Conservation (phyloP, 2,888 invertebrate species). For the Bombyx huttoni region DNA sequence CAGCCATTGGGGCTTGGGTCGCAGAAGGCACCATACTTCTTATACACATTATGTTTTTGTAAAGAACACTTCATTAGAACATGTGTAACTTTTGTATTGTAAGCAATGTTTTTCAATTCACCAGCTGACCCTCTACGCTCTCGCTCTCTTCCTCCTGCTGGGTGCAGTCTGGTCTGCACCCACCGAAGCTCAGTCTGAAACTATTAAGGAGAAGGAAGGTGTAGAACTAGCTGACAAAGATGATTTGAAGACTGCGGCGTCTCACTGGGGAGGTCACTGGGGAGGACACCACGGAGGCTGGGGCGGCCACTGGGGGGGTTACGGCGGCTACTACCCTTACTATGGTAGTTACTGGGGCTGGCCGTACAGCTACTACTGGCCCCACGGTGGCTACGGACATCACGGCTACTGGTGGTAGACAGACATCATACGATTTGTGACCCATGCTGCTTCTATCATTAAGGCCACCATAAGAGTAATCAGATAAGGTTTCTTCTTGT, state of each 20-base stretch:
- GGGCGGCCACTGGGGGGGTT: constrained; percentile 26
- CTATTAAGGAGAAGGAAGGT: constrained; percentile 26
- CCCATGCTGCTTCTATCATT: neutral
- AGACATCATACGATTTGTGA: neutral
- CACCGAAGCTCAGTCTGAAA: constrained; percentile 23
- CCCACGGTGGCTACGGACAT: constrained; percentile 18
- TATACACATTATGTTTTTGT: too few species aligned
- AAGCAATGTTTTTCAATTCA: constrained; percentile 5
- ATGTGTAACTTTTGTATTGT: too few species aligned
- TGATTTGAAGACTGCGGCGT: constrained; percentile 54
- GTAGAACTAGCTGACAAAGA: constrained; percentile 34
- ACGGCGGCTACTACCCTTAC: constrained; percentile 18
- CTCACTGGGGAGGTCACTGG: constrained; percentile 43
- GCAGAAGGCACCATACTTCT: too few species aligned
- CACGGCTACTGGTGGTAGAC: constrained; percentile 29
- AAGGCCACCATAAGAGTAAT: neutral
- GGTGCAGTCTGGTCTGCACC: constrained; percentile 38
- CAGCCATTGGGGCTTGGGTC: too few species aligned
- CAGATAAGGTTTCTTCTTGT: neutral
- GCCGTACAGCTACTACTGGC: constrained; percentile 20
- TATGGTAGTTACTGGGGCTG: constrained; percentile 19
- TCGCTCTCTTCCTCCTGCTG: constrained; percentile 29
- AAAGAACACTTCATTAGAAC: too few species aligned
- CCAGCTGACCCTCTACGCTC: constrained; percentile 33
- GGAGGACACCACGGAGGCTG: constrained; percentile 31